These are phyloP conservation scores for Takifugu bimaculatus DNA, from an alignment of 2,113 vertebrate genomes.

Conservation along the genomic window DNA sequence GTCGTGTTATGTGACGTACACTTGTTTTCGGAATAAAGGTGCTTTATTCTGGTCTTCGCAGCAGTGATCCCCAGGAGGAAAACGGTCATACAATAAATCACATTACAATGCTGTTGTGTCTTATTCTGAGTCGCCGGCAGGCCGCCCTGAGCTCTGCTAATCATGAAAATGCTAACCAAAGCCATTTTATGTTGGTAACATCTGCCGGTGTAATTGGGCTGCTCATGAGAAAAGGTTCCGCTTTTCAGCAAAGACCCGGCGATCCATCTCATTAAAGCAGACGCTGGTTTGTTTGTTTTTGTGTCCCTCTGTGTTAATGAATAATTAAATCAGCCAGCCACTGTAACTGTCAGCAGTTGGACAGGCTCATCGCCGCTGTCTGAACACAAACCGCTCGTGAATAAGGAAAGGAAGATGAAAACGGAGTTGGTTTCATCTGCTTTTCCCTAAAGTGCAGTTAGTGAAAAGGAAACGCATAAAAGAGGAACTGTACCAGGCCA, in stretches of 20 bases:
- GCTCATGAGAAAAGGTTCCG: conserved; percentile 51
- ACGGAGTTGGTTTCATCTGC: conserved; percentile 8
- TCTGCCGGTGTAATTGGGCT: conserved; percentile 49
- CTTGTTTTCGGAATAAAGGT: conserved; percentile 17
- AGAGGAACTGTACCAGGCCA: not conserved
- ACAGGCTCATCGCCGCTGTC: conserved; percentile 34
- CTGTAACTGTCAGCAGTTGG: conserved; percentile 53
- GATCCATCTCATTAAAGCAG: conserved; percentile 55
- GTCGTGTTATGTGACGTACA: not conserved
- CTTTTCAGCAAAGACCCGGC: conserved; percentile 27
- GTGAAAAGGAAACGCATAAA: not conserved
- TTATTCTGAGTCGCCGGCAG: conserved; percentile 17
- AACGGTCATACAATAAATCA: conserved; percentile 20
- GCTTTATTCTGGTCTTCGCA: conserved; percentile 20
- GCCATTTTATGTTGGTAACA: conserved; percentile 44
- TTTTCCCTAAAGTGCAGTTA: conserved; percentile 12
- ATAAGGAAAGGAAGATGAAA: conserved; percentile 32
- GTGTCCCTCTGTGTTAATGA: conserved; percentile 51
- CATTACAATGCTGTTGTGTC: conserved; percentile 5
- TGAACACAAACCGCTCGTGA: conserved; percentile 16
- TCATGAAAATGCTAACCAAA: conserved; percentile 31
- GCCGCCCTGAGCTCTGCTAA: conserved; percentile 9
- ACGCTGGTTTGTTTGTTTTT: conserved; percentile 44
- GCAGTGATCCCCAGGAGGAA: not conserved
- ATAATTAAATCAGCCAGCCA: conserved; percentile 61